These are phyloP conservation scores for Drosophila sp. DNA, from an alignment of 1,140 invertebrate genomes.

Conservation along the genomic window DNA sequence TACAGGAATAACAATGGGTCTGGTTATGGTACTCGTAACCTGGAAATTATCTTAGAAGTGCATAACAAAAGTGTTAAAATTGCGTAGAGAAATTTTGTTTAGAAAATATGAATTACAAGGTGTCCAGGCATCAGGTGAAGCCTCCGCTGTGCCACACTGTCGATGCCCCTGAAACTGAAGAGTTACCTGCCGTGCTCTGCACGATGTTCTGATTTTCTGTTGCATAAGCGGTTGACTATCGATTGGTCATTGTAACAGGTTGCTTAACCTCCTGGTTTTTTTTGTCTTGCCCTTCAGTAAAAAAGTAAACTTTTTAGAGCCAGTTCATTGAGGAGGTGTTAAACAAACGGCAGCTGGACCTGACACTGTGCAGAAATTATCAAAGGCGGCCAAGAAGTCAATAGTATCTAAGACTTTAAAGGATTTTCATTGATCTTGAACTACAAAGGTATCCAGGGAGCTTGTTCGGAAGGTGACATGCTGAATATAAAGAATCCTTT, in stretches of 20 bases:
- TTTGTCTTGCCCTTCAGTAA: slow-evolving; percentile 27
- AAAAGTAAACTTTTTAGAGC: slow-evolving; percentile 32
- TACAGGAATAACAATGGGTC: slow-evolving; percentile 24
- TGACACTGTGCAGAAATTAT: slow-evolving; percentile 42
- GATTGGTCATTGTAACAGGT: slow-evolving; percentile 42
- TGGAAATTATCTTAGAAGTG: slow-evolving; percentile 33
- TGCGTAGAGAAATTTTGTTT: slow-evolving; percentile 45
- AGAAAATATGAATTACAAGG: slow-evolving; percentile 61
- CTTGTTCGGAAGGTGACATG: slow-evolving; percentile 10
- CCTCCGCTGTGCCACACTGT: slow-evolving; percentile 40
- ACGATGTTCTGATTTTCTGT: slow-evolving; percentile 12
- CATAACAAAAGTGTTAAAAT: slow-evolving; percentile 56
- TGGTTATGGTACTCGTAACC: slow-evolving; percentile 20
- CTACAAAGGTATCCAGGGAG: slow-evolving; percentile 18
- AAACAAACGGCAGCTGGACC: slow-evolving; percentile 48
- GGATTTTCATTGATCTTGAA: slow-evolving; percentile 6
- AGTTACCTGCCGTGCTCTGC: slow-evolving; percentile 52
- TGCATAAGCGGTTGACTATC: slow-evolving; percentile 19
- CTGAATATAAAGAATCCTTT: slow-evolving; percentile 2
- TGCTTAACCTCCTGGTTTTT: slow-evolving; percentile 8
- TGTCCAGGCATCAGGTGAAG: slow-evolving; percentile 13
- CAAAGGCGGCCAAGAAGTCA: slow-evolving; percentile 9
- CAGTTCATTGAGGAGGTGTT: slow-evolving; percentile 47
- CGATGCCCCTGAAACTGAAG: slow-evolving; percentile 29
- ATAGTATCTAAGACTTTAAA: not conserved